phyloP scores from a whole-genome alignment of 1,140 invertebrate genomes.

The Triops longicaudatus region DNA sequence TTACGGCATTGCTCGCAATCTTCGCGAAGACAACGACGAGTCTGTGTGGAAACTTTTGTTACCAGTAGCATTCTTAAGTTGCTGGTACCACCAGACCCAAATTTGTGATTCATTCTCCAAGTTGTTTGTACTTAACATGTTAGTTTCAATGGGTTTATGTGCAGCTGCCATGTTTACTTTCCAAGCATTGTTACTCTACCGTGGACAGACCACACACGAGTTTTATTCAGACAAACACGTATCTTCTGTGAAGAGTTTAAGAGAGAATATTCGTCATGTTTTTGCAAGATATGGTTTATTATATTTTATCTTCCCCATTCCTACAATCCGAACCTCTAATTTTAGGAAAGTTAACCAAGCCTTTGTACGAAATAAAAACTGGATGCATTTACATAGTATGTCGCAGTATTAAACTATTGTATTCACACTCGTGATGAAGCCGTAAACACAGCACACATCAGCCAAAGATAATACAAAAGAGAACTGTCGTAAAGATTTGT shows the following conservation, averaged over 20 bases:
- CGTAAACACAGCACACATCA: background rate
- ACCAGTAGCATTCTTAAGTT: slow-evolving; percentile 8
- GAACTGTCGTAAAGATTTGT: background rate
- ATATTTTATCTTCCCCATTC: slow-evolving; percentile 20
- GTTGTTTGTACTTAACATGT: slow-evolving; percentile 23
- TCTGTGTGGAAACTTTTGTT: background rate
- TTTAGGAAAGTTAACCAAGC: background rate
- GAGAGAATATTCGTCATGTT: background rate
- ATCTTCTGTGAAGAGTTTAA: background rate
- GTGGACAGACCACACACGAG: slow-evolving; percentile 20
- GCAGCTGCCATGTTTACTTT: slow-evolving; percentile 17
- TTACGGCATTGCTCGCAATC: background rate
- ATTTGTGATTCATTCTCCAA: background rate
- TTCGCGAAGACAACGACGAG: background rate
- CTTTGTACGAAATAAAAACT: background rate
- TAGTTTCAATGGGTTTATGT: slow-evolving; percentile 8
- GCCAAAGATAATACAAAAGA: background rate
- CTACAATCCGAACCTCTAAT: background rate
- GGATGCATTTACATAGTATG: background rate
- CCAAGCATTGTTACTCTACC: slow-evolving; percentile 15
- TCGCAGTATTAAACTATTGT: background rate
- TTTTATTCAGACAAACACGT: slow-evolving; percentile 19
- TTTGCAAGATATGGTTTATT: slow-evolving; percentile 13
- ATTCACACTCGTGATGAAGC: background rate
- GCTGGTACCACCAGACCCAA: background rate